Evolutionary conservation across 2,797 vertebrate genomes (phyloP).

Genomic region (Synaphobranchus kaupii): DNA sequence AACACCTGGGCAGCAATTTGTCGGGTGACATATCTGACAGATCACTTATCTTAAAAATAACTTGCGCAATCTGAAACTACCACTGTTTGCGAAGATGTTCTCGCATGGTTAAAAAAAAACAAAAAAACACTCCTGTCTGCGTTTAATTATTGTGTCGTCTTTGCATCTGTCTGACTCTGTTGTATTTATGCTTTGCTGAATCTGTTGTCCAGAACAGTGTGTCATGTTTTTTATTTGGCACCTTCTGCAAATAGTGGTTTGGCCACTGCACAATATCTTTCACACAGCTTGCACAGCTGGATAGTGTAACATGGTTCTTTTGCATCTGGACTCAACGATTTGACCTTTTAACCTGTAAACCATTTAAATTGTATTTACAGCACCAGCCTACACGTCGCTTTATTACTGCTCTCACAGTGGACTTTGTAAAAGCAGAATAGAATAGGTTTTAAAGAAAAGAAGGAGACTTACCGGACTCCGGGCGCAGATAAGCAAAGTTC

Average conservation of each 20-base stretch:
- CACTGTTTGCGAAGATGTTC: not conserved
- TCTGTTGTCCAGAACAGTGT: not conserved
- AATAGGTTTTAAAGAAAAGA: no score
- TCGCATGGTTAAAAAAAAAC: not conserved
- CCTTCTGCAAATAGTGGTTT: not conserved
- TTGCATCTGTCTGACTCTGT: not conserved
- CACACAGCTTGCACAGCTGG: not conserved
- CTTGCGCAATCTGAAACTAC: not conserved
- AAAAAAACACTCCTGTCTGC: no score
- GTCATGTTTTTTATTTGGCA: not conserved
- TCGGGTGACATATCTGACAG: not conserved
- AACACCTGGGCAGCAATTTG: no score
- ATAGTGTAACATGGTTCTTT: not conserved
- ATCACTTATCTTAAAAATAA: not conserved
- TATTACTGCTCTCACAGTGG: no score
- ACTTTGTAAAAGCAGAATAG: no score
- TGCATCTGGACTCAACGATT: no score
- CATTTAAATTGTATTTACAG: no score
- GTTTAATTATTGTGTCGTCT: not conserved
- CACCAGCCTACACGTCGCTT: no score
- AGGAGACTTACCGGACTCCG: not conserved
- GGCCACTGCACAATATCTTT: not conserved
- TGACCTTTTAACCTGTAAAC: no score
- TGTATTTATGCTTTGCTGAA: not conserved
- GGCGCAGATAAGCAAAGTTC: not conserved